Base-by-base conservation (phyloP, 2,888 invertebrate species). In the Lysandra coridon region DNA sequence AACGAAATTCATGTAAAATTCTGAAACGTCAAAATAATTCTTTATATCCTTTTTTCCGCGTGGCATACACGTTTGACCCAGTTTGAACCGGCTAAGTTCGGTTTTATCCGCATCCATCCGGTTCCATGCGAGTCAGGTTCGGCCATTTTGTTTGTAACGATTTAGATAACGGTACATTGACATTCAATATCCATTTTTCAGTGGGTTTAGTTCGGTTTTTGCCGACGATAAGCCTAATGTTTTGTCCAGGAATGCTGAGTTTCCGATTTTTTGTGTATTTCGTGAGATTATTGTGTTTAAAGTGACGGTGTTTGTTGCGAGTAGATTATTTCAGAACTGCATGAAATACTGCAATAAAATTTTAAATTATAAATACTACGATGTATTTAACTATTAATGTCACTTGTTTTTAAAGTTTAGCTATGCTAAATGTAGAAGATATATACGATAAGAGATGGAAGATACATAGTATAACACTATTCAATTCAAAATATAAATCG, bases 91-190 rank as follows among this genome's bases (percentile, higher is more conserved):
- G 60, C 77, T 57, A n/a, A 44, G 44, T 62, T 60, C 78, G 60
- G 44, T 78, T 78, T 78, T 78, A 62, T 78, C 60, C 78, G 69
- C 33, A 33, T 69, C 33, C 33, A 78, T 78, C 60, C 62, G 62
- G 37, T 78, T 40, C 64, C 60, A 78, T 44, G 78, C 78, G 64
- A 78, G 37, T 78, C 78, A 33, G 64, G 23, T 78, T 78, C 62
- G 64, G 78, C 78, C 60, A 78, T 78, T 78, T 78, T 78, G 57
- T 78, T 60, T 74, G 44, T 44, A 44, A 44, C 74, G n/a, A 44
- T 74, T 44, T 10, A 74, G 74, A 74, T 74, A 74, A 44, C 40
- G 44, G 23, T 40, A 74, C 4, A 74, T 44, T 74, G 74, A 44
- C 74, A 74, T 74, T 44, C 74, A 44, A 74, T 74, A 74, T 74